Evolutionary conservation across 1,140 invertebrate species (phyloP).

Genomic region (Neodiprion lecontei): DNA sequence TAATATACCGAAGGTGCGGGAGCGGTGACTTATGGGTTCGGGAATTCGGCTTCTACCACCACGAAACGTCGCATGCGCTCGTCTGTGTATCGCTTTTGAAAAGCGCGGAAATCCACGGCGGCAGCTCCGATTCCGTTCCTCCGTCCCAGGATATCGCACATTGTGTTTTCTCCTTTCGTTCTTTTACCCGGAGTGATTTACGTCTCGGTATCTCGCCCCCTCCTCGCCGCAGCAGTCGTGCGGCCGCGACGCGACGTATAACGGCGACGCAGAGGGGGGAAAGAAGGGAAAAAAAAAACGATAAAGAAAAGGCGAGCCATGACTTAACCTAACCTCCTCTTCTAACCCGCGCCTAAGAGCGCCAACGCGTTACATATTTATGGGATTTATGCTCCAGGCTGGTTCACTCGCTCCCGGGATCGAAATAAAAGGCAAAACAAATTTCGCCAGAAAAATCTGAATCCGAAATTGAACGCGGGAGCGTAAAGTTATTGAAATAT

Average conservation of each 20-base stretch:
- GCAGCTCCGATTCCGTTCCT: conserved; percentile 13
- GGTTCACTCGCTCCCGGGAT: conserved; percentile 42
- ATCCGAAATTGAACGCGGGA: conserved; percentile 44
- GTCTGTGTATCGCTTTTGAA: neutral
- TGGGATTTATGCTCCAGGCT: conserved; percentile 43
- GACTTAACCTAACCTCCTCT: neutral
- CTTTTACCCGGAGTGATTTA: conserved; percentile 12
- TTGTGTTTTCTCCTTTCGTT: conserved; percentile 57
- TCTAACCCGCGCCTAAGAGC: no score
- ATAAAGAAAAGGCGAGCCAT: conserved; percentile 23
- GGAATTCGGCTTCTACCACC: conserved; percentile 38
- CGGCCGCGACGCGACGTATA: conserved; percentile 27
- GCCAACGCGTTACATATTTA: conserved; percentile 61
- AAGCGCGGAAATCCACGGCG: conserved; percentile 16
- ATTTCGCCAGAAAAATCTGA: conserved; percentile 55
- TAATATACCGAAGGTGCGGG: conserved; percentile 44
- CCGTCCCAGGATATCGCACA: conserved; percentile 34
- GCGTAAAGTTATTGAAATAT: conserved; percentile 49
- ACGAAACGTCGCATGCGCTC: conserved; percentile 16
- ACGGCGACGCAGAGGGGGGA: conserved; percentile 14
- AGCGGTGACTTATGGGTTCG: conserved; percentile 57
- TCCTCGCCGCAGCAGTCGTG: conserved; percentile 11
- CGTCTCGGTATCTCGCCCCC: conserved; percentile 7
- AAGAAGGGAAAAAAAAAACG: conserved; percentile 22
- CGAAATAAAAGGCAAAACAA: conserved; percentile 40